Evolutionary conservation across 2,888 invertebrate species (phyloP), one percentile per base, ranked within the genome.

Genomic region (Clunio marinus): DNA sequence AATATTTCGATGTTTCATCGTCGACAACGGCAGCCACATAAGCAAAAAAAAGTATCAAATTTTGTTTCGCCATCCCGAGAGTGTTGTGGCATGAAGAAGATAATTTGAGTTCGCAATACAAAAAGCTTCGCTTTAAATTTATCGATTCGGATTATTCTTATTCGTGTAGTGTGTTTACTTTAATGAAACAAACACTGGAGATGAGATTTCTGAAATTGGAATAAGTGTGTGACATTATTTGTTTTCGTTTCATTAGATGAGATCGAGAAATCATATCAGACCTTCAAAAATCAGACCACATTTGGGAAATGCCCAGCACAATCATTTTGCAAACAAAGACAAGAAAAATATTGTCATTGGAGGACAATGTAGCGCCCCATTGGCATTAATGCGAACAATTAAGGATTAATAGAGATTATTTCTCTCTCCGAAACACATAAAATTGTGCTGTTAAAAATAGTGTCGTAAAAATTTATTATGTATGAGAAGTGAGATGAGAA

Each of bases 401-500:
- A 63, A 63, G 46, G 46, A 63, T 63, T 63, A 63, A 63, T 63
- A 41, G 27, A 45, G 63, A 63, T 63, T 63, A 46, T 45, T 63
- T 63, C 37, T 63, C 15, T n/a, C 35, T 22, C 20, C 22, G 24
- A 41, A 62, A 32, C 7, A 62, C 41, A 62, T 59, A 37, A 62
- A 62, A 62, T 24, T 62, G 37, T 62, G 41, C 62, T 37, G 32
- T n/a, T n/a, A 62, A 58, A 32, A 60, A 37, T 60, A 63, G 45
- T 63, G 63, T 46, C 17, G 27, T 63, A 63, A 63, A 63, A 63
- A 63, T 63, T 63, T 63, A 63, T 63, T 46, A 63, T 45, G 63
- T 63, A 63, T 63, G 45, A 45, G 45, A 63, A 51, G 51, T 51
- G 51, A 51, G 22, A 17, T 32, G 4, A 10, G 4, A 32, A 10